A percentile compares a stretch with the other conserved stretches of the same genome.
These are phyloP conservation scores for Pelobates cultripes DNA, from an alignment of 2,797 vertebrate genomes.

Conservation along the genomic window DNA sequence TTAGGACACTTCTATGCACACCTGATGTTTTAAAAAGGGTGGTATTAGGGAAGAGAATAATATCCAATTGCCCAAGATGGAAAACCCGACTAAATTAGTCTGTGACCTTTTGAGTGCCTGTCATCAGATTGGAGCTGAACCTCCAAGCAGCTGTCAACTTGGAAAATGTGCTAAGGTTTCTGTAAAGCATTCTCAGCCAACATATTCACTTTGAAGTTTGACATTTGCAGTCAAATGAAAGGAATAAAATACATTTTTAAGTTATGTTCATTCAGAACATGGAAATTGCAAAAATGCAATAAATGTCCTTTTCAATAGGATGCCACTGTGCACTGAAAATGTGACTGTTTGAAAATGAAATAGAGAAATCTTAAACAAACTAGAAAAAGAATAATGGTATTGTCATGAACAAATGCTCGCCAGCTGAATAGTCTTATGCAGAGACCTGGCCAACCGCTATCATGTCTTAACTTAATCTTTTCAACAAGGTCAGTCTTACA, in stretches of 20 bases:
- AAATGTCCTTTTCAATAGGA: conserved; percentile 27
- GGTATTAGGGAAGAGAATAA: conserved; percentile 8
- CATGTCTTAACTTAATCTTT: too few relatives aligned
- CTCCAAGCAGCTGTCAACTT: conserved; percentile 47
- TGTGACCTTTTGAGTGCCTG: conserved; percentile 52
- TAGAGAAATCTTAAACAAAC: too few relatives aligned
- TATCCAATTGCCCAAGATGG: conserved; percentile 13
- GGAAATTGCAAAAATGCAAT: conserved; percentile 40
- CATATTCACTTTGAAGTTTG: conserved; percentile 46
- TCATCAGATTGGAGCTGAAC: conserved; percentile 28
- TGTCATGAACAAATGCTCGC: too few relatives aligned
- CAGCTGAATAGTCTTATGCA: too few relatives aligned
- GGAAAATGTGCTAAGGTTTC: conserved; percentile 43
- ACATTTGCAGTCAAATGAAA: conserved; percentile 48
- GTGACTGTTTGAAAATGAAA: too few relatives aligned
- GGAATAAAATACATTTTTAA: conserved; percentile 38
- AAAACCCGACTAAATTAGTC: conserved; percentile 36
- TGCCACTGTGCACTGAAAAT: too few relatives aligned
- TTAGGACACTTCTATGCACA: too few relatives aligned
- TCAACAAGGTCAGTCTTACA: too few relatives aligned
- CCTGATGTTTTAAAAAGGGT: too few relatives aligned
- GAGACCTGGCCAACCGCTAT: too few relatives aligned
- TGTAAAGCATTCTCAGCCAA: conserved; percentile 38
- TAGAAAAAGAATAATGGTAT: too few relatives aligned
- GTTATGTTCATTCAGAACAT: conserved; percentile 19